These are phyloP conservation scores for Melanerpes aurifrons DNA, from an alignment of 2,113 vertebrate species.

Conservation along the genomic window DNA sequence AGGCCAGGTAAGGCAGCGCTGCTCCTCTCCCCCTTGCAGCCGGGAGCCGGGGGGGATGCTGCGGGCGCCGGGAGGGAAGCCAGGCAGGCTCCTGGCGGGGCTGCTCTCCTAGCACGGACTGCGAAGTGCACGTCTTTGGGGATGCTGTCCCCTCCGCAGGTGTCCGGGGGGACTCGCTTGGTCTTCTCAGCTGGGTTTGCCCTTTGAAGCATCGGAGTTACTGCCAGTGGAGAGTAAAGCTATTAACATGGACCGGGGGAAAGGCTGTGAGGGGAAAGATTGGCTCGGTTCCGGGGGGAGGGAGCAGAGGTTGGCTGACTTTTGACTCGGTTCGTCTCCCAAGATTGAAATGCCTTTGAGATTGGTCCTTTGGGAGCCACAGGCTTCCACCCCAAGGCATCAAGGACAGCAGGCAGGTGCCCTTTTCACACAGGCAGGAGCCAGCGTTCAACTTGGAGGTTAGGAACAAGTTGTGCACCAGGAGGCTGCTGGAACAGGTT, in stretches of 20 bases:
- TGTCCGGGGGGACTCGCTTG: neutral
- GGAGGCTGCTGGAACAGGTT: no score
- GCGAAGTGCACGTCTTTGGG: fast-evolving
- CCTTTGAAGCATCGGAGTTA: neutral
- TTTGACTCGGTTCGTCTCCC: neutral
- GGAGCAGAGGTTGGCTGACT: neutral
- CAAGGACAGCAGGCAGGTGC: neutral
- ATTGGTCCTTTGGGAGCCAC: neutral
- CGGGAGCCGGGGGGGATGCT: fast-evolving
- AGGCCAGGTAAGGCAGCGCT: conserved; percentile 67
- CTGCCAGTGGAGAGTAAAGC: conserved; percentile 60
- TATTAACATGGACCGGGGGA: conserved; percentile 77
- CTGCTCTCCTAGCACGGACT: neutral
- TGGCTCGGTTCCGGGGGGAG: neutral
- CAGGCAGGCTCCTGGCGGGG: fast-evolving
- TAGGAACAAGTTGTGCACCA: no score
- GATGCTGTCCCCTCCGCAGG: neutral
- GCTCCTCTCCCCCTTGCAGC: fast-evolving
- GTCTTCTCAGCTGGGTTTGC: neutral
- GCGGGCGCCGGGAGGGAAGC: neutral
- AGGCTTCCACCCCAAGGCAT: neutral
- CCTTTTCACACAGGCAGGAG: neutral
- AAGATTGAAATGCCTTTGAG: neutral
- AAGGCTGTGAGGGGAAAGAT: conserved; percentile 44
- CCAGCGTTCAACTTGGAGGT: no score